Evolutionary conservation across 2,888 invertebrate species (phyloP), one percentile per base, ranked within the genome.

Genomic region (Lithophane semibrunnea): DNA sequence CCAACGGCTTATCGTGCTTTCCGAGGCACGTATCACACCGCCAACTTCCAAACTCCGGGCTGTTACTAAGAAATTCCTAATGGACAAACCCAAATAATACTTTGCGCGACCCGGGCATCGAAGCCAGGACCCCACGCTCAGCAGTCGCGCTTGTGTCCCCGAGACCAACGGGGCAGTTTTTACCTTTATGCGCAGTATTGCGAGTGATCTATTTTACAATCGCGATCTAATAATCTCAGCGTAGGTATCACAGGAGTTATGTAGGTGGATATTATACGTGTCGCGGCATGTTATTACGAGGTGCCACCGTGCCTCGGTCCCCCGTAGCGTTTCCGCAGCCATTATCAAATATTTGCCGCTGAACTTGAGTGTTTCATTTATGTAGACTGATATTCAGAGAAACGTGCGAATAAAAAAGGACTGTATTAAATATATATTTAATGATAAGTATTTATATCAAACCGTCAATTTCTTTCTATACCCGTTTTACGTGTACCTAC

Each of bases 271-370:
- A 18, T 58, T 29, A 66, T n/a, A 66, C 37, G 4, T 37, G 18
- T 58, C 42, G 21, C 63, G 18, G 44, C 18, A 65, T 69, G 60
- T 76, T 65, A 69, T 66, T 52, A 76, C n/a, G n/a, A 69, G 47
- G 44, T 58, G 24, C 21, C 56, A 7, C 37, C 63, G 54, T 56
- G 13, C 3, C 47, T 29, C n/a, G 47, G 49, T 63, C 37, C 52
- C 24, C 71, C 42, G 56, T 44, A 18, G 56, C 52, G 13, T 52
- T 52, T 29, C 24, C 37, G 18, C 77, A 29, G 56, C n/a, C 44
- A 61, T 65, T 74, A 52, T n/a, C 47, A 37, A 81, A 81, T 68
- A 60, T 71, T 73, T 75, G 21, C 24, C n/a, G 44, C 9, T 52
- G 29, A 75, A 60, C n/a, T 54, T 49, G 13, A 61, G 29, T 65